Conservation (phyloP, 2,888 invertebrate species). For the Erannis defoliaria region DNA sequence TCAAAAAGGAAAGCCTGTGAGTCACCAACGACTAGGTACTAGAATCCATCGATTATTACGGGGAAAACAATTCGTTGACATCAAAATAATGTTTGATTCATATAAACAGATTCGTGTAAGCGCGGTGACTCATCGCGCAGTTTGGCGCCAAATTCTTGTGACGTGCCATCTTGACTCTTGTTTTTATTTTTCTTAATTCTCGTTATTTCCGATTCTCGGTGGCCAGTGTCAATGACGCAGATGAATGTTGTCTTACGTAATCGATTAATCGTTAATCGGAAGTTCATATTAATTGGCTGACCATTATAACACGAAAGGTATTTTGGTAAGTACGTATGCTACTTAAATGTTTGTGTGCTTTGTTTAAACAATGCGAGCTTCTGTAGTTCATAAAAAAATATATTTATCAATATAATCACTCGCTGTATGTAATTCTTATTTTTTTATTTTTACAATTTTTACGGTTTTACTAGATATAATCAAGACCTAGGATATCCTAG, state of each 20-base stretch:
- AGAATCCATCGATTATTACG: slow-evolving; percentile 25
- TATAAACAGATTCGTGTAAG: slow-evolving; percentile 16
- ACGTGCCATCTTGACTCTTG: slow-evolving; percentile 47
- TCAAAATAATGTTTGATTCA: slow-evolving; percentile 19
- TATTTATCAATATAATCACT: too few species aligned
- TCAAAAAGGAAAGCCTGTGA: slow-evolving; percentile 23
- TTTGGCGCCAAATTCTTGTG: slow-evolving; percentile 36
- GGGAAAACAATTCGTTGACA: slow-evolving; percentile 23
- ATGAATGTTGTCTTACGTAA: slow-evolving; percentile 23
- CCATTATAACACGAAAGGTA: too few species aligned
- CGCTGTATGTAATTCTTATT: too few species aligned
- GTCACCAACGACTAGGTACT: slow-evolving; percentile 11
- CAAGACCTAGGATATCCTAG: too few species aligned
- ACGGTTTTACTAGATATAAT: too few species aligned
- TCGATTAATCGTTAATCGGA: slow-evolving; percentile 9
- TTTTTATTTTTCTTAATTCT: slow-evolving; percentile 39
- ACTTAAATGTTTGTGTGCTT: too few species aligned
- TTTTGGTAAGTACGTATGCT: too few species aligned
- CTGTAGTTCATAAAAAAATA: too few species aligned
- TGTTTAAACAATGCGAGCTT: too few species aligned
- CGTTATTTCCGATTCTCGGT: slow-evolving; percentile 13
- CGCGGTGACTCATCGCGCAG: slow-evolving; percentile 23
- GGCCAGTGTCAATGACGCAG: slow-evolving; percentile 43
- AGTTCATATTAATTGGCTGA: neutral
- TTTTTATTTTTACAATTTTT: too few species aligned